These are phyloP conservation scores for Tetramorium alpestre DNA, from an alignment of 1,140 invertebrate species.

Conservation along the genomic window DNA sequence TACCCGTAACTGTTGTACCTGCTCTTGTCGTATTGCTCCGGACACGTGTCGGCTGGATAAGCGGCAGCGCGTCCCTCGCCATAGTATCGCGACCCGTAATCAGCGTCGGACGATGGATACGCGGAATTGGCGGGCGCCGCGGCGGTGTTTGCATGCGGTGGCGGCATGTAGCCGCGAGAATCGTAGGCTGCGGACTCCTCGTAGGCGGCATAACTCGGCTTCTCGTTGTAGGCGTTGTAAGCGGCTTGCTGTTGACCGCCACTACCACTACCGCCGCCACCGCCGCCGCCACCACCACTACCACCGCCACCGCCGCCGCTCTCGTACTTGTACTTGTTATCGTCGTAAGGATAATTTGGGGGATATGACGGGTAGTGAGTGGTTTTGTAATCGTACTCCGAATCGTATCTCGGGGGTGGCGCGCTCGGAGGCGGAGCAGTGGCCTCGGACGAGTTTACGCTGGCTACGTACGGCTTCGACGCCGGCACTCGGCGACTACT, in stretches of 20 bases:
- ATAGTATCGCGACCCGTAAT: constrained; percentile 77
- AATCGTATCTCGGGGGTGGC: constrained; percentile 72
- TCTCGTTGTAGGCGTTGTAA: constrained; percentile 76
- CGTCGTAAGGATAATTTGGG: constrained; percentile 84
- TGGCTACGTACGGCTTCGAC: constrained; percentile 79
- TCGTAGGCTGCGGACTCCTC: constrained; percentile 77
- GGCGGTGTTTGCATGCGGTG: constrained; percentile 61
- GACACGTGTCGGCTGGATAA: constrained; percentile 71
- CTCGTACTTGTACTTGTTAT: constrained; percentile 82
- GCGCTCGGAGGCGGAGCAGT: constrained; percentile 44
- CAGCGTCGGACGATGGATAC: constrained; percentile 75
- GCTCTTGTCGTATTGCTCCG: constrained; percentile 76
- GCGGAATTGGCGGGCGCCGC: constrained; percentile 56
- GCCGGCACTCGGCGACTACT: constrained; percentile 81
- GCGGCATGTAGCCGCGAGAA: constrained; percentile 72
- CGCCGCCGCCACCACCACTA: background rate
- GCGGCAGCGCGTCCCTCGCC: constrained; percentile 76
- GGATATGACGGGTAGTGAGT: constrained; percentile 85
- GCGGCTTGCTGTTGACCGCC: constrained; percentile 13
- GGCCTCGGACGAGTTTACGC: constrained; percentile 79
- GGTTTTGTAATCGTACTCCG: constrained; percentile 84
- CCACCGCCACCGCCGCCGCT: constrained; percentile 15
- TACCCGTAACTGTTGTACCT: constrained; percentile 79
- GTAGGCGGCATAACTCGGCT: constrained; percentile 70
- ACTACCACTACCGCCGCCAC: background rate